Evolutionary conservation across 2,888 invertebrate species (phyloP).

Genomic region (Phortica magna): DNA sequence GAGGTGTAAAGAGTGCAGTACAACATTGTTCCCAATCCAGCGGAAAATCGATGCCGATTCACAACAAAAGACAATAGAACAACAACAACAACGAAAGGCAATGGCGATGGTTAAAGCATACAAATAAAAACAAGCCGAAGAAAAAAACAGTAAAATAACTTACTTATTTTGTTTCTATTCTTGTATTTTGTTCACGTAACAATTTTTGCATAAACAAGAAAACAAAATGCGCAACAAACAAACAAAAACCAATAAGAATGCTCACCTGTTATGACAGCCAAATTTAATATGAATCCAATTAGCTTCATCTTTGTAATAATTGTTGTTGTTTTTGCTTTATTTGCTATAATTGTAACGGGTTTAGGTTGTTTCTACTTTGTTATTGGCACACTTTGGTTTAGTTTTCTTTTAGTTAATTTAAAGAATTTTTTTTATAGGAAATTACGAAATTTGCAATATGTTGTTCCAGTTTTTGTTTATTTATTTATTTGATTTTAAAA

Average conservation of each 20-base stretch:
- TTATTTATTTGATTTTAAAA: too few species aligned
- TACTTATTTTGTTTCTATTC: not conserved
- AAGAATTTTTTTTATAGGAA: too few species aligned
- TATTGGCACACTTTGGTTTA: not conserved
- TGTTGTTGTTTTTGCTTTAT: not conserved
- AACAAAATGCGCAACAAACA: not conserved
- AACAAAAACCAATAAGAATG: not conserved
- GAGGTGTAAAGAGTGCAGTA: not conserved
- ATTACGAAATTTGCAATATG: too few species aligned
- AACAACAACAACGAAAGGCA: not conserved
- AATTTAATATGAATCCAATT: slow-evolving; percentile 77
- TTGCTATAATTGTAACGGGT: not conserved
- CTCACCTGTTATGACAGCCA: slow-evolving; percentile 77
- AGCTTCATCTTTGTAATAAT: slow-evolving; percentile 64
- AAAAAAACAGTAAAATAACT: too few species aligned
- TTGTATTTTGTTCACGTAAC: slow-evolving; percentile 1
- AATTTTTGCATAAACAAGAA: slow-evolving; percentile 6
- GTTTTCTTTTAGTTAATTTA: too few species aligned
- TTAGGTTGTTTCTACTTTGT: not conserved
- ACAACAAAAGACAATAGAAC: not conserved
- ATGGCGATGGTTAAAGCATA: not conserved
- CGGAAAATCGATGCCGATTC: not conserved
- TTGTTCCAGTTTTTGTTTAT: too few species aligned
- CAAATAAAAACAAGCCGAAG: not conserved
- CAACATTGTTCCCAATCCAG: not conserved